Conservation (phyloP, 2,113 vertebrate species). For the Prochilodus magdalenae region DNA sequence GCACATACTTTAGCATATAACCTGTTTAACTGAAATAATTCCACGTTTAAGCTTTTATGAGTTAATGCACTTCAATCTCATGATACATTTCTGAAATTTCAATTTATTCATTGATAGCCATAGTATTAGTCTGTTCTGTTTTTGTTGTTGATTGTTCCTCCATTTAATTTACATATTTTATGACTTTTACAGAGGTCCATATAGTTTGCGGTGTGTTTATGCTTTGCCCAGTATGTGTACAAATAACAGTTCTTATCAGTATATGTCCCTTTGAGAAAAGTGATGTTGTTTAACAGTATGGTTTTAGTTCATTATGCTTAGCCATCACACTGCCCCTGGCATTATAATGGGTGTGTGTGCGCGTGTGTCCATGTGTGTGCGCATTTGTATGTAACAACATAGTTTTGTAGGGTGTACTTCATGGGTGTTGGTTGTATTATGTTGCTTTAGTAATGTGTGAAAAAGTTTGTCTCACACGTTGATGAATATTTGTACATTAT, state of each 20-base stretch:
- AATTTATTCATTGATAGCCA: too few species aligned
- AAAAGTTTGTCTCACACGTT: conserved; percentile 12
- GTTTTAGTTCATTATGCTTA: conserved; percentile 16
- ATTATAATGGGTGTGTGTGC: conserved; percentile 13
- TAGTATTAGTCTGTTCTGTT: too few species aligned
- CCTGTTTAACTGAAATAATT: too few species aligned
- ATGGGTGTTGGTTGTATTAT: conserved; percentile 51
- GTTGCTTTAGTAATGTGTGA: conserved; percentile 4
- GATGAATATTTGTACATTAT: not conserved
- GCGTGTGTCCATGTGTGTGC: not conserved
- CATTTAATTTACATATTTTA: too few species aligned
- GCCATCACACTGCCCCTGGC: conserved; percentile 5
- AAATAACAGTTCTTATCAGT: not conserved
- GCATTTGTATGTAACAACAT: conserved; percentile 39
- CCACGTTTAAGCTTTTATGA: too few species aligned
- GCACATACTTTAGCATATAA: too few species aligned
- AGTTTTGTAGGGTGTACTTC: conserved; percentile 56
- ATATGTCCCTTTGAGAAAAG: not conserved
- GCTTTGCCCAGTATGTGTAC: not conserved
- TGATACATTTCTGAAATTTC: too few species aligned
- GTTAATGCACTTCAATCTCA: too few species aligned
- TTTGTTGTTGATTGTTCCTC: too few species aligned
- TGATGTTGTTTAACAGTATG: not conserved
- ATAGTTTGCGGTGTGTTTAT: not conserved
- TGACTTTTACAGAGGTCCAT: too few species aligned